phyloP scores from a whole-genome alignment of 1,140 invertebrate species.

The Psix sp. region DNA sequence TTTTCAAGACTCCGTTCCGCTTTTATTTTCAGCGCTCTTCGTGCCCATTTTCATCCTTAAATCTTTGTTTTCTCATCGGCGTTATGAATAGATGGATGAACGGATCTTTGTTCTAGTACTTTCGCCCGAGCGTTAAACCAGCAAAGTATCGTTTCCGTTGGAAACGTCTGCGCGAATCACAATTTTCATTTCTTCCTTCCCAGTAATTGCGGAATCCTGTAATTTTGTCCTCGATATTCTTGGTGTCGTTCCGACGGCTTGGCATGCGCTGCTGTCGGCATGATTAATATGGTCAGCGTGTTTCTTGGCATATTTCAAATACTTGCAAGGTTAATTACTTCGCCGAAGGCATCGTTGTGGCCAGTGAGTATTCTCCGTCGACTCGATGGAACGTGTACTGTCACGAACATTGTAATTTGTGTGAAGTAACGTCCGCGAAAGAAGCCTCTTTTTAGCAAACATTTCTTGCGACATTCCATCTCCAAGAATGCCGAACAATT shows the following conservation, averaged over 20 bases:
- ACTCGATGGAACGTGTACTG: conserved; percentile 45
- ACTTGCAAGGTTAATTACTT: conserved; percentile 73
- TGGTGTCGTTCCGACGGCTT: conserved; percentile 44
- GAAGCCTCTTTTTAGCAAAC: conserved; percentile 29
- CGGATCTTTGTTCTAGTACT: too few species aligned
- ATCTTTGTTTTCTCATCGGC: too few species aligned
- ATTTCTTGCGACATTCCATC: conserved; percentile 27
- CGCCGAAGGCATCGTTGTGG: conserved; percentile 67
- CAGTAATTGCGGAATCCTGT: too few species aligned
- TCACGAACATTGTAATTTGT: conserved; percentile 48
- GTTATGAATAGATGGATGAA: too few species aligned
- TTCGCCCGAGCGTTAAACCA: too few species aligned
- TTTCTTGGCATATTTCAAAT: conserved; percentile 75
- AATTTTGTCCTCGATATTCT: conserved; percentile 31
- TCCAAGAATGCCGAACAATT: conserved; percentile 37
- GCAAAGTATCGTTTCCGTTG: too few species aligned
- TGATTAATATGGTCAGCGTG: conserved; percentile 74
- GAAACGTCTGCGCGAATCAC: too few species aligned
- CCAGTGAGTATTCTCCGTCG: conserved; percentile 21
- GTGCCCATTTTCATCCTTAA: conserved; percentile 1
- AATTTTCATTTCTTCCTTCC: too few species aligned
- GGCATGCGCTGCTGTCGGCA: conserved; percentile 64
- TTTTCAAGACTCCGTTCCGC: too few species aligned
- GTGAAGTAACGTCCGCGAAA: conserved; percentile 30
- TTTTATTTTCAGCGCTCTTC: conserved; percentile 28